These are phyloP conservation scores for Numenius phaeopus DNA, from an alignment of 2,797 vertebrate species.

Conservation along the genomic window DNA sequence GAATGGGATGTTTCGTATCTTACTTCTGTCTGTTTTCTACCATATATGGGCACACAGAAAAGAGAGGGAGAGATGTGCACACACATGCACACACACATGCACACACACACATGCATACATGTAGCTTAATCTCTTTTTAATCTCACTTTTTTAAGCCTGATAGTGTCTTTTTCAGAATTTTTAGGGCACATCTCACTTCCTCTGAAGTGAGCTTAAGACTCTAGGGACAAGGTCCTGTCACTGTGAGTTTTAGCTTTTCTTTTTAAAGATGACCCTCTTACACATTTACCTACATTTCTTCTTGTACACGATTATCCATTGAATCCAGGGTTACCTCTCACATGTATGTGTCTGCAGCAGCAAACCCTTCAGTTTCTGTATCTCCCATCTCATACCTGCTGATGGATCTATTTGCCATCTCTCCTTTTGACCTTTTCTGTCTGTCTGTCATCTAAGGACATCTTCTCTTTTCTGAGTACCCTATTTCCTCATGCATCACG, in stretches of 20 bases:
- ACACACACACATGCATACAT: not conserved
- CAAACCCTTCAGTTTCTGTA: not conserved
- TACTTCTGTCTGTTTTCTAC: not conserved
- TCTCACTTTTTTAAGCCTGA: not conserved
- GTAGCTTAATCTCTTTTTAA: not conserved
- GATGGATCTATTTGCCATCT: not conserved
- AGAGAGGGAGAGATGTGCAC: not conserved
- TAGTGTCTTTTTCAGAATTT: not conserved
- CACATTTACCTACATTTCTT: not conserved
- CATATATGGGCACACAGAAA: not conserved
- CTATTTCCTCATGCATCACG: not conserved
- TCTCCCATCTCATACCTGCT: not conserved
- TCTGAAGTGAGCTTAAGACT: not conserved
- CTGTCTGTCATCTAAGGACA: not conserved
- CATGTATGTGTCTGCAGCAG: not conserved
- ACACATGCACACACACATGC: rapidly evolving
- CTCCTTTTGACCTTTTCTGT: constrained; percentile 15
- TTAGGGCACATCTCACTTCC: not conserved
- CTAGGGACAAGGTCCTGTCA: not conserved
- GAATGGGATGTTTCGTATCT: not conserved
- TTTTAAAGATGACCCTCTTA: not conserved
- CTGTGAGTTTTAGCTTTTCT: not conserved
- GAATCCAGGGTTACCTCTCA: not conserved
- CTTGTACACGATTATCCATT: not conserved
- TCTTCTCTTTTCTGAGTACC: not conserved